Evolutionary conservation across 2,797 vertebrate species (phyloP), one percentile per base, ranked within the genome.

Genomic region (Ptychadena robeensis): DNA sequence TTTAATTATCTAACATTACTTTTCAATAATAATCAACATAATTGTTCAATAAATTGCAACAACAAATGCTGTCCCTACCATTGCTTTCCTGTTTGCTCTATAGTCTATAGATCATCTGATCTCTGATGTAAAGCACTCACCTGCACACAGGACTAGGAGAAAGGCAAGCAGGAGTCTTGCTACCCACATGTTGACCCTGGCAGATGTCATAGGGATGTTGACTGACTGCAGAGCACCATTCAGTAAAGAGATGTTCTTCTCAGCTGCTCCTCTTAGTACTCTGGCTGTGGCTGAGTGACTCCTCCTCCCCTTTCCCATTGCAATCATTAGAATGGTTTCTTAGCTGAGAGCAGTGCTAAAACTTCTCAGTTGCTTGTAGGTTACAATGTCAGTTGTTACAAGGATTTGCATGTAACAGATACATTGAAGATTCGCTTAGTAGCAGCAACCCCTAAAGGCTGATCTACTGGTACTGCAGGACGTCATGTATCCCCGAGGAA

Each of bases 161-260:
- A 92, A 79, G 82, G 86, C 87, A 69, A 96, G 86, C 81, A 96
- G 73, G 30, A 97, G 88, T 87, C 88, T 90, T 90, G 93, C 92
- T 92, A 93, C 94, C 96, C 97, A 93, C 96, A 98, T 98, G 89
- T 87, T 87, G 90, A 64, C 61, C 86, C 89, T 86, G 85, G 85
- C 79, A 81, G 86, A 85, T 80, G 87, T 84, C 85, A 82, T 88
- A 83, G 89, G 85, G 86, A 78, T 82, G 86, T 44, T 85, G 57
- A 44, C 83, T 80, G 66, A 59, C 66, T 75, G 78, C 68, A 76
- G 65, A 35, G 68, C 61, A 80, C 78, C 71, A 85, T 76, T 85
- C 72, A 80, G 78, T 85, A 85, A 63, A 81, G 64, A 66, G 77
- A 85, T 80, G 83, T 75, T 35, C 65, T 76, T 68, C 61, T 61